phyloP scores from a whole-genome alignment of 1,140 invertebrate species.

The Drosophila pruinosa region DNA sequence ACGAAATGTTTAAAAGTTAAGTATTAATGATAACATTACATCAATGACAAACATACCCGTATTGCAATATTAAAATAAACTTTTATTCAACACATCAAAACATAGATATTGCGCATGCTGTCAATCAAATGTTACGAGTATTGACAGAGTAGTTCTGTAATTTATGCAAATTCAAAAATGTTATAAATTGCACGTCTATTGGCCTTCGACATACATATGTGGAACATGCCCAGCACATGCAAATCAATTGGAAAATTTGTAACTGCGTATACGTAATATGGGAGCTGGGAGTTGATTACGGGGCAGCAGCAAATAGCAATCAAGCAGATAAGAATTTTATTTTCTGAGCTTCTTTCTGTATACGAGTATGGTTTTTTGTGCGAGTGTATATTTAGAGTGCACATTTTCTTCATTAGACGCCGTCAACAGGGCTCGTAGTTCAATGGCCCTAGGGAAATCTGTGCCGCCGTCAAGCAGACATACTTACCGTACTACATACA shows the following conservation, averaged over 20 bases:
- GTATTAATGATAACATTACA: not conserved
- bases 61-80: not conserved
- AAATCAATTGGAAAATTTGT: conserved; percentile 66
- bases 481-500: not conserved
- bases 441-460: conserved; percentile 28
- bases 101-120: conserved; percentile 16
- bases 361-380: not conserved
- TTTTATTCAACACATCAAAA: not conserved
- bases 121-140: conserved; percentile 12
- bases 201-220: conserved; percentile 33
- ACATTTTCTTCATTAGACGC: conserved; percentile 39
- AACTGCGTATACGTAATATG: conserved; percentile 59
- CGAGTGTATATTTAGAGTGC: not conserved
- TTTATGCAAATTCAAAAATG: conserved; percentile 68
- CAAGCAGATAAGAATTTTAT: not conserved
- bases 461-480: not conserved
- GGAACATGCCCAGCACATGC: conserved; percentile 33
- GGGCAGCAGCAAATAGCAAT: not conserved
- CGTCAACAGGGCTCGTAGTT: conserved; percentile 13
- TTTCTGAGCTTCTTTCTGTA: not conserved
- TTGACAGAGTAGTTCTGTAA: conserved; percentile 23
- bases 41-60: not conserved
- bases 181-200: conserved; percentile 47
- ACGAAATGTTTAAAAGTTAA: no score
- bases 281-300: conserved; percentile 53